Base-by-base conservation (phyloP, 2,888 invertebrate species). In the Microplitis manilae region DNA sequence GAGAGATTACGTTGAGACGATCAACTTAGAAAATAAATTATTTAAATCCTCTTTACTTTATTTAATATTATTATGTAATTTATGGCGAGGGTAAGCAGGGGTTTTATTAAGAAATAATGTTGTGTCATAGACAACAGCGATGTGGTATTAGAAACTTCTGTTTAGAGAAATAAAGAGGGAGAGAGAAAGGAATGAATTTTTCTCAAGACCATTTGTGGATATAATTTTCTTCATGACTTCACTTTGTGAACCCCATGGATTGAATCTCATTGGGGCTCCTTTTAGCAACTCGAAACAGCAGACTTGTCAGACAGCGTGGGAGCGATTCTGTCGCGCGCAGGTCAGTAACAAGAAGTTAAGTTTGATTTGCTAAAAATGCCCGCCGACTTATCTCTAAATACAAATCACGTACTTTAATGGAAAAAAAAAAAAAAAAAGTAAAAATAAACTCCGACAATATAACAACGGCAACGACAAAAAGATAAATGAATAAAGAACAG, bases 241-340 rank as follows among this genome's bases (percentile, higher is more conserved):
- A 15, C 62, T 50, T 13, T 13, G 50, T 50, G 50, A 50, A 50
- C 50, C 20, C 65, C 20, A 40, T 65, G 41, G 41, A 65, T n/a
- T 67, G n/a, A 20, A 60, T 38, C 62, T 40, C 71, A 17, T 39
- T 13, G 17, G 20, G 40, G 40, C 9, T 30, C 40, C 62, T 62
- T 38, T 72, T n/a, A 60, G 71, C 9, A 50, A 50, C 50, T 50
- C 50, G 50, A 50, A 50, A 6, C 50, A 50, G 50, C 13, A 50
- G 50, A 50, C 8, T 39, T 60, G 40, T 40, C 71, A 72, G 76
- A 76, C 76, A 72, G 76, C 76, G 76, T 72, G 76, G 76, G 67
- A 72, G 38, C 41, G 64, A 70, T 41, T 68, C 50, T 69, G 68
- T 50, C 60, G 65, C 40, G 76, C 60, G 71, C 76, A 72, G 76